Conservation (phyloP, 2,888 invertebrate species). For the Sturmia bella region DNA sequence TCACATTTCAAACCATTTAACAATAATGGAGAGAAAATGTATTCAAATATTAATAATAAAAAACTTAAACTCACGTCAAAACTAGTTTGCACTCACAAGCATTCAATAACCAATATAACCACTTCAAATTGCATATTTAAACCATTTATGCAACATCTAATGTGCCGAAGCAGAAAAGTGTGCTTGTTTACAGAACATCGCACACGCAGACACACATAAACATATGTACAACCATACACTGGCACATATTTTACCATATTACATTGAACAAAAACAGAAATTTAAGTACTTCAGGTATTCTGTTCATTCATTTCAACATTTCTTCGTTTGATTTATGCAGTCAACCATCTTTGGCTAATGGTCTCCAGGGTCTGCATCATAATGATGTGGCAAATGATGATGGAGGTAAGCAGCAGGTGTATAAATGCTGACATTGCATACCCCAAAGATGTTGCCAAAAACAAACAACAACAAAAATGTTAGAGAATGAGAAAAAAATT, state of each 20-base stretch:
- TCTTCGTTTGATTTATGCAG: constrained; percentile 67
- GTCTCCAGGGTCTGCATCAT: constrained; percentile 57
- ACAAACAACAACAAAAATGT: no score
- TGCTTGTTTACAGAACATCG: neutral
- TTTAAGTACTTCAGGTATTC: constrained; percentile 61
- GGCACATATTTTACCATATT: constrained; percentile 31
- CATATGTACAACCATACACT: constrained; percentile 6
- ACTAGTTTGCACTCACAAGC: constrained; percentile 13
- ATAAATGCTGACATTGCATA: constrained; percentile 34
- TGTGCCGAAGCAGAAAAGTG: constrained; percentile 7
- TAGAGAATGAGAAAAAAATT: neutral
- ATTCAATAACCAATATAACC: constrained; percentile 21
- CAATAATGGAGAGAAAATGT: neutral
- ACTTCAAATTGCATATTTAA: constrained; percentile 57
- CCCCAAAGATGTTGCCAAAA: constrained; percentile 9
- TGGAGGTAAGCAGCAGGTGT: constrained; percentile 4
- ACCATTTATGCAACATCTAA: constrained; percentile 41
- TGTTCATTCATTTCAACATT: constrained; percentile 34
- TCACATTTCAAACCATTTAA: constrained; percentile 6
- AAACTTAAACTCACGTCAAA: constrained; percentile 26
- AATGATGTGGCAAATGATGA: constrained; percentile 39
- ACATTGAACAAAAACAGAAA: constrained; percentile 56
- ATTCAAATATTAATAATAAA: neutral
- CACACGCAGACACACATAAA: neutral
- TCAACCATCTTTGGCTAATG: constrained; percentile 67